Evolutionary conservation across 1,140 invertebrate species (phyloP).

Genomic region (Aphaenogaster ashmeadi): DNA sequence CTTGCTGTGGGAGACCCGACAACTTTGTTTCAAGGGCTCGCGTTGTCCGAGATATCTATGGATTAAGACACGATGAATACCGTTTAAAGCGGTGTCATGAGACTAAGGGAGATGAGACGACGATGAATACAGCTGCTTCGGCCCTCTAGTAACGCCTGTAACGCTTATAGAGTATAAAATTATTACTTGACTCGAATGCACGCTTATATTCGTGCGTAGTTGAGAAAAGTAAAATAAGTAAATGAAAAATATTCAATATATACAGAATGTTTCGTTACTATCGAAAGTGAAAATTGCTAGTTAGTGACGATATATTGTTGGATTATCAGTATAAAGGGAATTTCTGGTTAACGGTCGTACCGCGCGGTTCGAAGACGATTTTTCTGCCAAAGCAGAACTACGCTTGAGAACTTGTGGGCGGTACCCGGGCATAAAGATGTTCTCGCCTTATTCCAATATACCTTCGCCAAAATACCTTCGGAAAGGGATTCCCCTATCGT

Average conservation of each 20-base stretch:
- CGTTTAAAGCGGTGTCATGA: slow-evolving; percentile 12
- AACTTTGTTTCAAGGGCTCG: slow-evolving; percentile 76
- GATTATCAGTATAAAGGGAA: slow-evolving; percentile 2
- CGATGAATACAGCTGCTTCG: neutral
- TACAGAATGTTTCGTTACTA: neutral
- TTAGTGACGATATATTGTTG: neutral
- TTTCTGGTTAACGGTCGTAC: neutral
- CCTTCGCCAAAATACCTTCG: slow-evolving; percentile 32
- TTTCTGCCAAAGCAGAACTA: neutral
- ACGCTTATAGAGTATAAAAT: slow-evolving; percentile 24
- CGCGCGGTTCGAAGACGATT: neutral
- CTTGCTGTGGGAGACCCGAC: slow-evolving; percentile 36
- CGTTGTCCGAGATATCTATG: slow-evolving; percentile 64
- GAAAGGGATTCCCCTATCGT: neutral
- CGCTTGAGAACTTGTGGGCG: slow-evolving; percentile 25
- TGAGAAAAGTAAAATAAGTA: neutral
- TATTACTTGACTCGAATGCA: neutral
- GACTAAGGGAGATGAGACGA: neutral
- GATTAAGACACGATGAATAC: slow-evolving; percentile 66
- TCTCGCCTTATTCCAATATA: slow-evolving; percentile 45
- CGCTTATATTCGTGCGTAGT: neutral
- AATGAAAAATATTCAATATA: neutral
- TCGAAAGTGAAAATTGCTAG: neutral
- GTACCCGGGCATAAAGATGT: slow-evolving; percentile 38
- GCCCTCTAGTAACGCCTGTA: no score